phyloP scores from a whole-genome alignment of 2,113 vertebrate genomes.

The Corythornis madagascariensis region DNA sequence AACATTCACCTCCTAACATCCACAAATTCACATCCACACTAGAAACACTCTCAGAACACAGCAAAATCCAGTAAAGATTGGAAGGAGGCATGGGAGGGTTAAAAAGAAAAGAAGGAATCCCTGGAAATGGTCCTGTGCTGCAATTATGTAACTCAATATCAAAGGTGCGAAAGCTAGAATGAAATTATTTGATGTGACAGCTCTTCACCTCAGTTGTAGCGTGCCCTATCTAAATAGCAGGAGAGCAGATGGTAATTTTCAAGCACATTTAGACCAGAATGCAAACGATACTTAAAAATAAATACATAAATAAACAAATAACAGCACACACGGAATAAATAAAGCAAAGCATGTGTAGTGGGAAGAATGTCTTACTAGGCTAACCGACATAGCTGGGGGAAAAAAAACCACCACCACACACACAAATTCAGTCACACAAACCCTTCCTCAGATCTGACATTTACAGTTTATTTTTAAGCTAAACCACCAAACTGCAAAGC shows the following conservation, averaged over 20 bases:
- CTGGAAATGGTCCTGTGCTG: conserved; percentile 12
- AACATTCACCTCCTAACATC: background rate
- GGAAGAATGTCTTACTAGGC: background rate
- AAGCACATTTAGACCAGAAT: conserved; percentile 67
- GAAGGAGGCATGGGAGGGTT: background rate
- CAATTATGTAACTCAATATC: conserved; percentile 56
- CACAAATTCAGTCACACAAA: background rate
- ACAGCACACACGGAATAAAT: conserved; percentile 61
- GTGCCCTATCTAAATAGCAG: conserved; percentile 70
- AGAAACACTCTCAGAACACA: background rate
- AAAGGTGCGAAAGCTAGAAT: conserved; percentile 69
- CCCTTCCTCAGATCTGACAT: background rate
- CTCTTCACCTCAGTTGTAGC: conserved; percentile 73
- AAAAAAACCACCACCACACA: background rate
- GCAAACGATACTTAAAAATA: conserved; percentile 67
- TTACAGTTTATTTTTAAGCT: conserved; percentile 48
- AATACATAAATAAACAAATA: conserved; percentile 69
- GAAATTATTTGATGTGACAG: conserved; percentile 75
- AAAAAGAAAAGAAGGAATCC: conserved; percentile 48
- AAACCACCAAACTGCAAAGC: conserved; percentile 6
- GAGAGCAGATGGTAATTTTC: conserved; percentile 77
- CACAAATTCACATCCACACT: background rate
- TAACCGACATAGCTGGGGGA: background rate
- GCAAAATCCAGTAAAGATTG: background rate
- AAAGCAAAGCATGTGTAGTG: conserved; percentile 1